Base-by-base conservation (phyloP, 2,888 invertebrate genomes). In the Glaucopsyche alexis region DNA sequence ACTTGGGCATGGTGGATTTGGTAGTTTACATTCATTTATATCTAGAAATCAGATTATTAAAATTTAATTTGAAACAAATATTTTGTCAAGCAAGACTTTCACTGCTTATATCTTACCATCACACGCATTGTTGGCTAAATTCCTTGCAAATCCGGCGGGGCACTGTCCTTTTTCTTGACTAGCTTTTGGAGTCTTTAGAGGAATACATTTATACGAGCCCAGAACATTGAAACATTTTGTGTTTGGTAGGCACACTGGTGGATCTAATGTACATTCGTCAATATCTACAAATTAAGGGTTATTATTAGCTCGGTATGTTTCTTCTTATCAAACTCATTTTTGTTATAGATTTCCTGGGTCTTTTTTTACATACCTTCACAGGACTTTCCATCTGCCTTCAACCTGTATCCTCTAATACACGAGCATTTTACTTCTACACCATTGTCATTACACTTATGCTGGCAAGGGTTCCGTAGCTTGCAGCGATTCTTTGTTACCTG, bases 11-110 rank as follows among this genome's bases (percentile, higher is more conserved):
- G 93, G 92, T 0, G 93, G 91, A n/a, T 81, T 82, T 0, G 86
- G 84, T 0, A 91, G 80, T 1, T 80, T 78, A 71, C 99, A 99
- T 88, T 99, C 99, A 84, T 99, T 95, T 67, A 99, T 95, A 84
- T 99, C 99, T 91, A 80, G 6, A 47, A 71, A 8, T 45, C 40
- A 55, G 29, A 52, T 5, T n/a, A 42, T 1, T 8, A 55, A 4
- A 29, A 7, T 47, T 47, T 0, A 0, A 40, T 69, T 69, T 19
- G 6, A 14, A 47, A 14, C 6, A 11, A 13, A 19, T 29, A 16
- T 11, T 55, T 55, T n/a, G n/a, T n/a, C 8, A 5, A 55, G 9
- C 0, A 1, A 55, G 4, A 0, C 55, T 55, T 19, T 1, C 11
- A 4, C n/a, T 16, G 40, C 7, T 16, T 7, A 14, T 50, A n/a